These are phyloP conservation scores for Zenarchopterus dispar DNA, from an alignment of 2,797 vertebrate species.

Conservation along the genomic window DNA sequence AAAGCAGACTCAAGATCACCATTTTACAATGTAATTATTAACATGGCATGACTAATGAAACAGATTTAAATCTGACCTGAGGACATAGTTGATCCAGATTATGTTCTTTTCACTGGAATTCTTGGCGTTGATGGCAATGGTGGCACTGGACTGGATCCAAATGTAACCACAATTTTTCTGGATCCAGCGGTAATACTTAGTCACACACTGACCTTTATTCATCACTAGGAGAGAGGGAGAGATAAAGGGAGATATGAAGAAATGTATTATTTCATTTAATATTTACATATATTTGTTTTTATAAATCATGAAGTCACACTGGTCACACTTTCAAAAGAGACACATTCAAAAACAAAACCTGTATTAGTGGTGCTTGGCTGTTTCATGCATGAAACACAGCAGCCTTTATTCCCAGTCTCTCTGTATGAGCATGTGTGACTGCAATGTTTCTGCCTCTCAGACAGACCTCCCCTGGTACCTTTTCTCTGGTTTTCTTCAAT, in stretches of 20 bases:
- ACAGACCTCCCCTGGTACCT: too few species aligned
- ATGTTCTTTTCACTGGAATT: conserved; percentile 97
- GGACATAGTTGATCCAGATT: conserved; percentile 99
- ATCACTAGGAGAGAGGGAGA: conserved; percentile 83
- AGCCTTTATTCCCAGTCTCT: conserved; percentile 37
- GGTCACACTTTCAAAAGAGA: too few species aligned
- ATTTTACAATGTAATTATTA: too few species aligned
- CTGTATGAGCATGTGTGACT: conserved; percentile 16
- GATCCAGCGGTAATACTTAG: conserved; percentile 99
- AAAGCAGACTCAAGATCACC: too few species aligned
- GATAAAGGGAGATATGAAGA: conserved; percentile 8
- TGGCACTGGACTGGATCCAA: conserved; percentile 99
- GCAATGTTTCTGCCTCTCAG: too few species aligned
- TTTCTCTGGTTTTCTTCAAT: too few species aligned
- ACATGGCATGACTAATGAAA: too few species aligned
- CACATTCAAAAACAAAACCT: conserved; percentile 11
- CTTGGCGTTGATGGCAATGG: conserved; percentile 97
- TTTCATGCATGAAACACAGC: conserved; percentile 68
- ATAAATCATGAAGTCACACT: too few species aligned
- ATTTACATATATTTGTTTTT: too few species aligned
- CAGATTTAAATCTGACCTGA: conserved; percentile 62
- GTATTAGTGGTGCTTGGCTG: conserved; percentile 61
- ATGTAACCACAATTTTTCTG: conserved; percentile 98
- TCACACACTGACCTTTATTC: conserved; percentile 98
- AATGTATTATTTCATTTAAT: too few species aligned